Base-by-base conservation (phyloP, 2,797 vertebrate species). In the Australoheros facetus region DNA sequence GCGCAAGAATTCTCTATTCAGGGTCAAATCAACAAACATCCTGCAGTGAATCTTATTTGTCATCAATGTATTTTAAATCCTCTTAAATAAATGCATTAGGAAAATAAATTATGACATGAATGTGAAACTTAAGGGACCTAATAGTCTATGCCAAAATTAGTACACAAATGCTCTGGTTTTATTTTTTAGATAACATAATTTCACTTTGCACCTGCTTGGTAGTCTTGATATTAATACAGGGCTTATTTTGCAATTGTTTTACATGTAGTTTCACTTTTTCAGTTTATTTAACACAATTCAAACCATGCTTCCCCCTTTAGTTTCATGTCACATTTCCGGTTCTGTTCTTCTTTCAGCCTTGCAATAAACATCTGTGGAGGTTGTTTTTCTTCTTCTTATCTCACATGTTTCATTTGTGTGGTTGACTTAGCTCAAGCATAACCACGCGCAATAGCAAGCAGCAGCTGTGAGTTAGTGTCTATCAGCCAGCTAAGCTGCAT, bases 391-490 rank as follows among this genome's bases (percentile, higher is more conserved):
- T 26, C 51, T 42, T 79, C 74, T 85, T 85, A 83, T 88, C 72
- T 81, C 48, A 66, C 78, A 77, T 80, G 54, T 62, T 80, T 62
- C 78, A 79, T 81, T 78, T 76, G 77, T 75, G 88, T 3, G 51
- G 82, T 77, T 83, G 80, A 79, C 60, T 88, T 72, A 71, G 75
- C 84, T 81, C 56, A 62, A 81, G 80, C 71, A 71, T 66, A 80
- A 70, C 78, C 3, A 4, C 16, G 8, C 23, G 23, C 57, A 69
- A 62, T 13, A 75, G 58, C 62, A 30, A 69, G 77, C 80, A 78
- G 79, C 87, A 91, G 89, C 89, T 90, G 88, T 79, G 87, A 75
- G 84, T 76, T 83, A 71, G 83, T 81, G 83, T 75, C 55, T 56
- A 82, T 87, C 87, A 87, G 80, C 86, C 79, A 26, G 77, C 82